Evolutionary conservation across 2,113 vertebrate genomes (phyloP).

Genomic region (Machaerirhynchus nigripectus): DNA sequence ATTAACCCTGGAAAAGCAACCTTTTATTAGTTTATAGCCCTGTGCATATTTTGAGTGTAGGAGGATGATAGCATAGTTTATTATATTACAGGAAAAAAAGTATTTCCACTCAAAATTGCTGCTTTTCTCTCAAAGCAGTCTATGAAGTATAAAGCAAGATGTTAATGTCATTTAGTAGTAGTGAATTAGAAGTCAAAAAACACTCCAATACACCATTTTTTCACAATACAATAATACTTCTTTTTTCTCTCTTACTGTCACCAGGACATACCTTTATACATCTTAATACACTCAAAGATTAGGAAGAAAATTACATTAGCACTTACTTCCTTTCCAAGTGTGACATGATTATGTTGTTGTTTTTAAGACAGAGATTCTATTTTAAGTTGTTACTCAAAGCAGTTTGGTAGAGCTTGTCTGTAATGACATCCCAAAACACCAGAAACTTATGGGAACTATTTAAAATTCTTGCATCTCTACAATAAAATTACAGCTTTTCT

Average conservation of each 20-base stretch:
- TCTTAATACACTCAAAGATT: conserved; percentile 35
- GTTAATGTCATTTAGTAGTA: not conserved
- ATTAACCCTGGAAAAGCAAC: not conserved
- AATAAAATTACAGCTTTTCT: not conserved
- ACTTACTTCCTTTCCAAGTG: conserved; percentile 30
- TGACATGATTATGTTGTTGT: not conserved
- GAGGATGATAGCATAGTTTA: not conserved
- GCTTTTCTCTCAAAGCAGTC: not conserved
- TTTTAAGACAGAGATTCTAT: conserved; percentile 17
- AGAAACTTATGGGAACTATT: not conserved
- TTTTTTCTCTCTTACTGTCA: conserved; percentile 48
- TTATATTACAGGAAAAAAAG: not conserved
- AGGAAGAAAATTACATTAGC: conserved; percentile 37
- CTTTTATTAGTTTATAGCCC: not conserved
- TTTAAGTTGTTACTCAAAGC: conserved; percentile 20
- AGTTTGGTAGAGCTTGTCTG: not conserved
- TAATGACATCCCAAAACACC: not conserved
- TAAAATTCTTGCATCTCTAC: not conserved
- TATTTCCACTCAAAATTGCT: not conserved
- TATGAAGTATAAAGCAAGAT: not conserved
- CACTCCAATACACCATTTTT: conserved; percentile 19
- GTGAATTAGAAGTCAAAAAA: not conserved
- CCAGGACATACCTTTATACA: conserved; percentile 15
- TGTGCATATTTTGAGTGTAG: fast-evolving
- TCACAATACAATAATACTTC: conserved; percentile 7